phyloP scores from a whole-genome alignment of 2,797 vertebrate genomes.

The Sebastolobus alascanus region DNA sequence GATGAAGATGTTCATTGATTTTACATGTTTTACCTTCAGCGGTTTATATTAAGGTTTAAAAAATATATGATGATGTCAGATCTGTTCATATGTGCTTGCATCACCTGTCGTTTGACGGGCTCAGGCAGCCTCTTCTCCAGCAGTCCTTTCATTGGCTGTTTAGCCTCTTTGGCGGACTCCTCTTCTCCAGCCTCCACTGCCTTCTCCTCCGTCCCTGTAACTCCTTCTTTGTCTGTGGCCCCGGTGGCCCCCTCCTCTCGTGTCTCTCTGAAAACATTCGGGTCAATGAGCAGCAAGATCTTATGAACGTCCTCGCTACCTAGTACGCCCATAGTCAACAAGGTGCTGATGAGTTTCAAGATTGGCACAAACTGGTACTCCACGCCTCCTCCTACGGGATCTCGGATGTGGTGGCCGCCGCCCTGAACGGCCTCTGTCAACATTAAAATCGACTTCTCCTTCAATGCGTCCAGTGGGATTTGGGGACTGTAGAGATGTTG shows the following conservation, averaged over 20 bases:
- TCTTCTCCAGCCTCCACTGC: constrained; percentile 96
- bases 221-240: constrained; percentile 88
- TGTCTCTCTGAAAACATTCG: constrained; percentile 92
- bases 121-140: constrained; percentile 95
- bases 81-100: background rate
- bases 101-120: constrained; percentile 96
- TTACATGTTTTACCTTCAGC: constrained; percentile 23
- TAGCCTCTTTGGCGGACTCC: constrained; percentile 86
- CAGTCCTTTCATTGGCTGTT: constrained; percentile 90
- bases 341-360: constrained; percentile 94
- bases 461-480: constrained; percentile 93
- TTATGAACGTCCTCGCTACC: constrained; percentile 92
- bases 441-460: constrained; percentile 94
- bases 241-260: constrained; percentile 71
- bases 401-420: constrained; percentile 94
- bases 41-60: constrained; percentile 18
- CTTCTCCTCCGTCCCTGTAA: constrained; percentile 92
- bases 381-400: constrained; percentile 94
- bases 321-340: constrained; percentile 94
- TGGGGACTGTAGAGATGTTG: constrained; percentile 91
- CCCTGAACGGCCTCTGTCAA: constrained; percentile 95
- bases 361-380: constrained; percentile 98
- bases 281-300: constrained; percentile 94
- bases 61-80: background rate
- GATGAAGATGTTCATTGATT: constrained; percentile 43